These are phyloP conservation scores for Zaprionus tsacasi DNA, from an alignment of 1,140 invertebrate species.

Conservation along the genomic window DNA sequence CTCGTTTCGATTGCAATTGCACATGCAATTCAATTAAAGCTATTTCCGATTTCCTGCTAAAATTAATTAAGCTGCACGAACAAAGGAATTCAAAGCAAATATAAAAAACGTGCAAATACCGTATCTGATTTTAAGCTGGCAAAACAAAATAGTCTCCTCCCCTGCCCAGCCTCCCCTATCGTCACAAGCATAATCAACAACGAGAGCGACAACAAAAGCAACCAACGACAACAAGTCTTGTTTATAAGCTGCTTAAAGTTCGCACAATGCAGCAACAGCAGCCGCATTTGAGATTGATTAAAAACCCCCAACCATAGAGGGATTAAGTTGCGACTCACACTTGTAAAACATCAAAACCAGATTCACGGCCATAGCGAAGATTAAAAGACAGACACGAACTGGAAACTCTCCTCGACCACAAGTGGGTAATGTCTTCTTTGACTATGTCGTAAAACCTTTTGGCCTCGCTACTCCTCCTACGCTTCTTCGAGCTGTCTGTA, in stretches of 20 bases:
- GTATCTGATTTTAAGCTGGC: conserved; percentile 18
- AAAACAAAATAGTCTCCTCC: not conserved
- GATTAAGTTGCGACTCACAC: conserved; percentile 14
- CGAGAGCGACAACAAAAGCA: not conserved
- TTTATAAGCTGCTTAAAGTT: conserved; percentile 44
- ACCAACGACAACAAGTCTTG: conserved; percentile 23
- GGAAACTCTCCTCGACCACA: not conserved
- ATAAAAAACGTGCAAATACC: not conserved
- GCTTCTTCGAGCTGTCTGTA: conserved; percentile 45
- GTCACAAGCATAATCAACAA: conserved; percentile 12
- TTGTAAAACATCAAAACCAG: conserved; percentile 40
- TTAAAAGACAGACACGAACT: conserved; percentile 32
- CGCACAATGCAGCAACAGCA: conserved; percentile 14
- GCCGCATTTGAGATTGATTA: conserved; percentile 32
- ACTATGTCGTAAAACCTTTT: conserved; percentile 41
- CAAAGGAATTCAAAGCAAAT: not conserved
- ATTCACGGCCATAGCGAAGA: conserved; percentile 29
- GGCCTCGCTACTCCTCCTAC: conserved; percentile 7
- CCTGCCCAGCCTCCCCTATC: not conserved
- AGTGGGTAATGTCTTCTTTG: not conserved
- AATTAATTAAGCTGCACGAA: conserved; percentile 24
- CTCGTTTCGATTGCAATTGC: not conserved
- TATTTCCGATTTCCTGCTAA: conserved; percentile 7
- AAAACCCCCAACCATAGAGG: conserved; percentile 27
- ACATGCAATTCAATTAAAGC: conserved; percentile 19